These are phyloP conservation scores for Agelas oroides DNA, from an alignment of 37 sponge, comb jelly and placozoan genomes.

Conservation along the genomic window DNA sequence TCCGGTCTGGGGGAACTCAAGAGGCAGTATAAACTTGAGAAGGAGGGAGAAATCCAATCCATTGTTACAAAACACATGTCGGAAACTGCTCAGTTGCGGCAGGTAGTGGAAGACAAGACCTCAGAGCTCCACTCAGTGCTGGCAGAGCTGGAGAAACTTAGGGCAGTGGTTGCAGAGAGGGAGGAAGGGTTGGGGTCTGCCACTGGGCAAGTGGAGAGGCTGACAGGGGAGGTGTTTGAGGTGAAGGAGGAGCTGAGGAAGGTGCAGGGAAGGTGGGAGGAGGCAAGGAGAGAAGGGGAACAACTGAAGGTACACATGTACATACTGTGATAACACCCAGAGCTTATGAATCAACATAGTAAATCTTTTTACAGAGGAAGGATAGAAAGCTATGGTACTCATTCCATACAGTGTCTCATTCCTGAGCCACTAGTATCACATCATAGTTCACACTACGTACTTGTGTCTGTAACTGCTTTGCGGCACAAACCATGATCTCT, in stretches of 20 bases:
- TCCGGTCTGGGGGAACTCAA: constrained; percentile 5
- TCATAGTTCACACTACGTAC: no score
- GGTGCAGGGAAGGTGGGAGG: constrained; percentile 11
- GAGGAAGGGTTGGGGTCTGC: constrained; percentile 55
- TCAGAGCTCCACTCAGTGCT: constrained; percentile 8
- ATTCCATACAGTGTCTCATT: no score
- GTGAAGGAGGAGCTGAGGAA: background rate
- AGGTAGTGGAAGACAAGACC: background rate
- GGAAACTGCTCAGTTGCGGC: constrained; percentile 9
- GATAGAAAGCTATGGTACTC: no score
- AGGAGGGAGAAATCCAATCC: constrained; percentile 13
- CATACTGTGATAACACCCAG: no score
- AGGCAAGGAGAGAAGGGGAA: constrained; percentile 27
- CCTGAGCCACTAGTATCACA: no score
- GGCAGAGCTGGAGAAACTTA: constrained; percentile 43
- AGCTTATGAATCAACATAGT: no score
- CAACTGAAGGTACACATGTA: constrained; percentile 48
- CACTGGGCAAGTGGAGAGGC: constrained; percentile 10
- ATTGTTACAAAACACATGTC: background rate
- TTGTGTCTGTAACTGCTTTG: no score
- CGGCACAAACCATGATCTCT: no score
- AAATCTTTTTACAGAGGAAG: no score
- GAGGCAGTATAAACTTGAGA: constrained; percentile 2
- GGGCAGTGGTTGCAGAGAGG: constrained; percentile 14
- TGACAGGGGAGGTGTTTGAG: constrained; percentile 21